Base-by-base conservation (phyloP, 2,888 invertebrate genomes). In the Eilema depressum region DNA sequence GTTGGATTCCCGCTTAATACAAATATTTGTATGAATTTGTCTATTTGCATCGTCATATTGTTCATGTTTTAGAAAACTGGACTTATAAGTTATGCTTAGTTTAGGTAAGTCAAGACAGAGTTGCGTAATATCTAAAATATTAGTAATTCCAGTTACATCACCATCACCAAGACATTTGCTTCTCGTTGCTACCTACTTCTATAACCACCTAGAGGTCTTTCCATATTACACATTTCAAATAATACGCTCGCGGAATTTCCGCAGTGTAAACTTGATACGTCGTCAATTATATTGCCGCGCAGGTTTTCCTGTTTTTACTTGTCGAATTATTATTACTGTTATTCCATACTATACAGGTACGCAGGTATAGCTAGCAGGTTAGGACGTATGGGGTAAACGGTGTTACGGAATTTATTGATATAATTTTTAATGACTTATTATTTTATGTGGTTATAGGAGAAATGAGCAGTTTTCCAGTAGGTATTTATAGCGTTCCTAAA, bases 171-270 rank as follows among this genome's bases (percentile, higher is more conserved):
- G 33, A 37, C 33, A 12, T 11, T 37, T 12, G 33, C 33, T 37
- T 12, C 33, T 37, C 12, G 8, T 33, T 17, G 2, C 47, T 7
- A 47, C 61, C 63, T 63, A 62, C 25, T 56, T n/a, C 41, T 65
- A 23, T 61, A 65, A 71, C 20, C 41, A 53, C 23, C 60, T 61
- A 53, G 62, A 57, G 64, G 60, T 68, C 65, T 65, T 68, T 68
- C 62, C 62, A 68, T 62, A 30, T 62, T 56, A 68, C 56, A 62
- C 61, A 53, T 68, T 53, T 28, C 5, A 62, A 26, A 62, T 57
- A 61, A 41, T 53, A 62, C 41, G n/a, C 37, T 17, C 53, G 10
- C 25, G 68, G 68, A 53, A 53, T 68, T 68, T 23, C 68, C 68
- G 62, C 62, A 12, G 17, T 62, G 68, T 62, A 68, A 62, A 47